phyloP scores from a whole-genome alignment of 2,888 invertebrate species.

The Pantelozetes paolii region DNA sequence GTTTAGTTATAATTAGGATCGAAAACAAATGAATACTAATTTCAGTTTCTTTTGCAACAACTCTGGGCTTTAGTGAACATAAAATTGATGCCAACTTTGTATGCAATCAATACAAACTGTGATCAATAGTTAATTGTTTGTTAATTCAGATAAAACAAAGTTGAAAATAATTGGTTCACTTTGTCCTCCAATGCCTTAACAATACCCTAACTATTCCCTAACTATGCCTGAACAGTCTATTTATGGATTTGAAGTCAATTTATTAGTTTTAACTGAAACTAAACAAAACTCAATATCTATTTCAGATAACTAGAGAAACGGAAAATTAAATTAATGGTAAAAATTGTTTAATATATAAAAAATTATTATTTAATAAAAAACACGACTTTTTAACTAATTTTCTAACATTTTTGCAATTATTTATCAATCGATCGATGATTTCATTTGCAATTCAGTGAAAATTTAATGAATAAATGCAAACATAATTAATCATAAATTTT shows the following conservation, averaged over 20 bases:
- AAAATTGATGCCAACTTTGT: conserved; percentile 15
- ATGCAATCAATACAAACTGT: conserved; percentile 7
- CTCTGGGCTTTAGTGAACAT: background rate
- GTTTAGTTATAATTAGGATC: no score
- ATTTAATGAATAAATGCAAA: no score
- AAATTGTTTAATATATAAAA: no score
- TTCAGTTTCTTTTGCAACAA: background rate
- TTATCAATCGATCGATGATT: no score
- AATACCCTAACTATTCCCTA: background rate
- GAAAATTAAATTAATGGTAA: no score
- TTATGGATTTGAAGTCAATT: conserved; percentile 14
- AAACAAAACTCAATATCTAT: conserved; percentile 18
- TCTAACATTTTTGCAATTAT: no score
- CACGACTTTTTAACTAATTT: no score
- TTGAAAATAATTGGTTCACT: conserved; percentile 2
- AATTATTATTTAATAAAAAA: no score
- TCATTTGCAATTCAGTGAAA: no score
- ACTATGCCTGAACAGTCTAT: background rate
- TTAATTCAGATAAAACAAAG: conserved; percentile 20
- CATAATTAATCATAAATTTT: no score
- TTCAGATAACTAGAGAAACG: no score
- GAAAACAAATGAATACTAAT: background rate
- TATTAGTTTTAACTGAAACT: conserved; percentile 1
- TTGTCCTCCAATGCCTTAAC: background rate
- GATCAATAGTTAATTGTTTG: conserved; percentile 33